A percentile compares a stretch with the other conserved stretches of the same genome.
Evolutionary conservation across 2,888 invertebrate genomes (phyloP).

Genomic region (Drosophila mimica): DNA sequence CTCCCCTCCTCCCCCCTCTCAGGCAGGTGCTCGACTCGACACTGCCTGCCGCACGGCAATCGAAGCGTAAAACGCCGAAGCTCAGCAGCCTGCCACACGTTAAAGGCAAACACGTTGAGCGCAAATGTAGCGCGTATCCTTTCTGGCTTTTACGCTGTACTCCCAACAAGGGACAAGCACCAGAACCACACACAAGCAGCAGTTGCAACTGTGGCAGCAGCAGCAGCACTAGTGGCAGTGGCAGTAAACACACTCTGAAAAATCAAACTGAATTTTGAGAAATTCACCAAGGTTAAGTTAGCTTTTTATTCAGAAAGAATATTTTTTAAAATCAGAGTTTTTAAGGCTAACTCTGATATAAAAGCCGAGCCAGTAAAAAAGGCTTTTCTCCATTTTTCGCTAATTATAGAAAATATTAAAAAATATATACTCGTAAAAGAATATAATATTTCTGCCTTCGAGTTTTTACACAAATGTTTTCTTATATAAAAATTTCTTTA

Average conservation of each 20-base stretch:
- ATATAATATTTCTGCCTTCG: background rate
- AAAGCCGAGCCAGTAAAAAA: no score
- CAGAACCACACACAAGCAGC: slow-evolving; percentile 23
- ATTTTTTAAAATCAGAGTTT: background rate
- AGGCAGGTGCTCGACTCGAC: slow-evolving; percentile 35
- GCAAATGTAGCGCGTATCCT: slow-evolving; percentile 79
- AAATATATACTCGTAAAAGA: background rate
- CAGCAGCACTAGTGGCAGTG: background rate
- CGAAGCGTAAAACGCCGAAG: slow-evolving; percentile 75
- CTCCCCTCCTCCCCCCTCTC: slow-evolving; percentile 1
- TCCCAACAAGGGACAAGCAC: slow-evolving; percentile 31
- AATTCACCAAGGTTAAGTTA: background rate
- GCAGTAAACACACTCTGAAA: background rate
- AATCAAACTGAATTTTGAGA: background rate
- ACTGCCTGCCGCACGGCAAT: slow-evolving; percentile 65
- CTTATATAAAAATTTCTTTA: background rate
- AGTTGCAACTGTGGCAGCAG: background rate
- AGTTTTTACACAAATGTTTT: background rate
- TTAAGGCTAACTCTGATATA: no score
- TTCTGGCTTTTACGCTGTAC: slow-evolving; percentile 67
- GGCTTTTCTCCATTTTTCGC: background rate
- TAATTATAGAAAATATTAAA: background rate
- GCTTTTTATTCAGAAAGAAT: background rate
- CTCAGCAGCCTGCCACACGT: slow-evolving; percentile 51
- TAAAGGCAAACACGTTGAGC: slow-evolving; percentile 74